phyloP scores from a whole-genome alignment of 2,113 vertebrate genomes.

The Anarhynchus alexandrinus region DNA sequence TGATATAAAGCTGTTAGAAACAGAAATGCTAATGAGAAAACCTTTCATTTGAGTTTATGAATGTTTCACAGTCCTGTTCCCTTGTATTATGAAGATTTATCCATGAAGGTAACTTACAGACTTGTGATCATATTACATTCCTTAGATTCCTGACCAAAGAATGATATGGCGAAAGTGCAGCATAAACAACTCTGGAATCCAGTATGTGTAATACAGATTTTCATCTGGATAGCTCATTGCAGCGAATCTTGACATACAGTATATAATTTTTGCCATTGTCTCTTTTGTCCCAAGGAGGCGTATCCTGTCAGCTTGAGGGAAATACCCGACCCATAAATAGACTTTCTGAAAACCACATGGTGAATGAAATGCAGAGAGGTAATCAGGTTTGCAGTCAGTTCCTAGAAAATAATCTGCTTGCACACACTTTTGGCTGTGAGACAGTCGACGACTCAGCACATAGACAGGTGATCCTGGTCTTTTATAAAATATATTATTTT shows the following conservation, averaged over 20 bases:
- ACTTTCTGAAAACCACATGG: conserved; percentile 8
- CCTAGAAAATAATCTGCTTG: background rate
- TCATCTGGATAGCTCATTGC: background rate
- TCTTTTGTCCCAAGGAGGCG: background rate
- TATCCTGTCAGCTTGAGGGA: background rate
- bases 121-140: background rate
- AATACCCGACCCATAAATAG: background rate
- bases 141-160: conserved; percentile 5
- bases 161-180: background rate
- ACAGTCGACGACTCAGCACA: background rate
- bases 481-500: background rate
- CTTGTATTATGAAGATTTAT: background rate
- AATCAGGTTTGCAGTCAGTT: background rate
- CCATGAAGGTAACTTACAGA: background rate
- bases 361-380: background rate
- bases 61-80: background rate
- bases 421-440: background rate
- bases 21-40: background rate
- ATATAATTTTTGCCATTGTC: background rate
- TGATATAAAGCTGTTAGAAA: background rate
- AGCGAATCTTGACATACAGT: background rate
- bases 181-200: background rate
- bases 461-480: background rate
- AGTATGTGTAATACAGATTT: background rate
- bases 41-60: background rate